Percentiles rank a stretch among this genome's conserved stretches.
These are phyloP conservation scores for Andrena cerasifolii DNA, from an alignment of 1,140 invertebrate species.

Conservation along the genomic window DNA sequence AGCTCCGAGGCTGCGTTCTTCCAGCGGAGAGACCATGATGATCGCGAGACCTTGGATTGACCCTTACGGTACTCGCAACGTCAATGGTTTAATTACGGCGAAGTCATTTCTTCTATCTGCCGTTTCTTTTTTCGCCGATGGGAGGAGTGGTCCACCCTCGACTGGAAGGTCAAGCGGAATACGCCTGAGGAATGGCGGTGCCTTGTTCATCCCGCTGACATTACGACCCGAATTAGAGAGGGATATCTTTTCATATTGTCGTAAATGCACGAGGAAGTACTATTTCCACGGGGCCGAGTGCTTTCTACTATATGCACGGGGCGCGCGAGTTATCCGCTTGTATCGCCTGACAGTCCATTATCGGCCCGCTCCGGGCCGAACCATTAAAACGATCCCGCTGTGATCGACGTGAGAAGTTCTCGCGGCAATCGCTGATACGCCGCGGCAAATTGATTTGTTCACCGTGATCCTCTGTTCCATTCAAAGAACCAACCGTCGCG, in stretches of 20 bases:
- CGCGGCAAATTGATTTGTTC: too few species aligned
- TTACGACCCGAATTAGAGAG: conserved; percentile 36
- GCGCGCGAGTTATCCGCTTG: conserved; percentile 10
- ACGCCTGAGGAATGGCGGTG: conserved; percentile 27
- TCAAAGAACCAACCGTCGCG: too few species aligned
- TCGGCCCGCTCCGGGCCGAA: conserved; percentile 3
- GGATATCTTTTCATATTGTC: conserved; percentile 25
- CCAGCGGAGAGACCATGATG: conserved; percentile 45
- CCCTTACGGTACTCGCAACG: conserved; percentile 77
- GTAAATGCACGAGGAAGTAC: conserved; percentile 29
- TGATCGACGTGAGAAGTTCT: conserved; percentile 31
- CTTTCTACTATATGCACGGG: too few species aligned
- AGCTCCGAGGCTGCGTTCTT: conserved; percentile 31
- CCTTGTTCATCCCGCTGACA: conserved; percentile 50
- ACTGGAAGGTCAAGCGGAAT: conserved; percentile 56
- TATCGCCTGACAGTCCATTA: conserved; percentile 36
- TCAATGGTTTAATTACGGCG: conserved; percentile 65
- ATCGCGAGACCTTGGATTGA: conserved; percentile 66
- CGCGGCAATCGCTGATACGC: conserved; percentile 24
- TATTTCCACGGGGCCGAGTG: not conserved
- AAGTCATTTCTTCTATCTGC: conserved; percentile 41
- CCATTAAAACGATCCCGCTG: conserved; percentile 28
- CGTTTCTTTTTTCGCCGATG: conserved; percentile 32
- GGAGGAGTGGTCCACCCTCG: conserved; percentile 50
- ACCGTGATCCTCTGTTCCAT: too few species aligned